A percentile compares a stretch with the other conserved stretches of the same genome.
Evolutionary conservation across 2,797 vertebrate genomes (phyloP).

Genomic region (Uromys caudimaculatus): DNA sequence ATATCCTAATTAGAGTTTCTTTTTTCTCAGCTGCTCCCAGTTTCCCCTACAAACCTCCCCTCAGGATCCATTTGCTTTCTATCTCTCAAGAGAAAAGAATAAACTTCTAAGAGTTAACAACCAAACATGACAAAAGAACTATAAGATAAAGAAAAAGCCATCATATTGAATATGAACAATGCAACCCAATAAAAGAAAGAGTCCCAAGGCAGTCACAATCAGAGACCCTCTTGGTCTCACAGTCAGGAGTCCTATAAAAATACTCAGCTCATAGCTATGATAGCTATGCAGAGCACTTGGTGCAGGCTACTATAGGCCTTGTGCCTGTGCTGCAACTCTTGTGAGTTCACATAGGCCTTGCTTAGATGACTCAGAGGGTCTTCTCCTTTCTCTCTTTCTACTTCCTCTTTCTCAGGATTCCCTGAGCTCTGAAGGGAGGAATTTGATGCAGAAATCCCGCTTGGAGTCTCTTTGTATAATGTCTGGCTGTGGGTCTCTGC

Average conservation of each 20-base stretch:
- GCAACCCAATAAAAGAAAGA: not conserved
- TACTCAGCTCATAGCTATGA: not conserved
- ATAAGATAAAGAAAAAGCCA: not conserved
- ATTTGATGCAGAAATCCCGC: not conserved
- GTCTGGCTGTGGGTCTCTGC: not conserved
- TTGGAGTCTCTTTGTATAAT: not conserved
- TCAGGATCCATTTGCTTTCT: not conserved
- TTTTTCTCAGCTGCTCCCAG: too few relatives aligned
- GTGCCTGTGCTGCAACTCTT: too few relatives aligned
- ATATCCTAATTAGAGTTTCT: not conserved
- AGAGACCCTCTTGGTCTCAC: too few relatives aligned
- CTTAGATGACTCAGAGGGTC: not conserved
- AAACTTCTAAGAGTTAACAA: not conserved
- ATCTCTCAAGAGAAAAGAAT: not conserved
- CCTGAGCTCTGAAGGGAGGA: not conserved
- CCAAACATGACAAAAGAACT: not conserved
- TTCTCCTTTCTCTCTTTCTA: too few relatives aligned
- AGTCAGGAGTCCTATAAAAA: not conserved
- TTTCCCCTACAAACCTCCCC: not conserved
- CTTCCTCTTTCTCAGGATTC: too few relatives aligned
- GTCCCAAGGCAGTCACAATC: not conserved
- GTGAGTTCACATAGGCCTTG: not conserved
- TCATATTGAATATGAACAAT: not conserved
- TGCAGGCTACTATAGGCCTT: not conserved
- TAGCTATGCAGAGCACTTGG: not conserved